A percentile compares a stretch with the other conserved stretches of the same genome.
These are phyloP conservation scores for Bombus breviceps DNA, from an alignment of 1,140 invertebrate genomes.

Conservation along the genomic window DNA sequence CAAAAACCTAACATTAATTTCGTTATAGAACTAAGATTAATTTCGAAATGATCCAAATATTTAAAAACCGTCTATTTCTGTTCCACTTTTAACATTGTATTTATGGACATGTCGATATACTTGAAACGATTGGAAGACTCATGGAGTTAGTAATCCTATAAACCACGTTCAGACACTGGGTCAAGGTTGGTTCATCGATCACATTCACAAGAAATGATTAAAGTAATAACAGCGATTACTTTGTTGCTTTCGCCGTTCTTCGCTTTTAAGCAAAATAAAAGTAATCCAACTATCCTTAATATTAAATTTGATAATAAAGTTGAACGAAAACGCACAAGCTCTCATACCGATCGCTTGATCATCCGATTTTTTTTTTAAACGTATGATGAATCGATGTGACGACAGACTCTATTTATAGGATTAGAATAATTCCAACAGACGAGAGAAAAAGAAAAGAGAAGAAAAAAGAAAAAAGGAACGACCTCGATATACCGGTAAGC, in stretches of 20 bases:
- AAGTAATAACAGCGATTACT: background rate
- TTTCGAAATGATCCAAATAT: background rate
- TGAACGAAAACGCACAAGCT: background rate
- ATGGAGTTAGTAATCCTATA: constrained; percentile 67
- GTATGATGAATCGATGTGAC: background rate
- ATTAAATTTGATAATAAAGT: no score
- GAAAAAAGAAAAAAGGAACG: no score
- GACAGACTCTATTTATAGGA: background rate
- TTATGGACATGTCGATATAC: constrained; percentile 38
- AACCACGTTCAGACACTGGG: constrained; percentile 43
- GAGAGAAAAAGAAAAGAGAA: background rate
- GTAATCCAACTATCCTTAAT: background rate
- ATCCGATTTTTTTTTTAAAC: background rate
- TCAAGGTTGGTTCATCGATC: constrained; percentile 60
- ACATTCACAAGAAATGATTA: background rate
- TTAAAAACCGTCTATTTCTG: background rate
- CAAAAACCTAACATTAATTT: background rate
- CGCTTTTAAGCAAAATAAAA: background rate
- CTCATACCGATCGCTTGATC: background rate
- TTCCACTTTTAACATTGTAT: constrained; percentile 32
- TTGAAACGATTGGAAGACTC: constrained; percentile 41
- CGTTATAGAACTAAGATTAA: background rate
- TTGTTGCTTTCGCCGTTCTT: background rate
- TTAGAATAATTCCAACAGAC: background rate
- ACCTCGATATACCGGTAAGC: background rate